Evolutionary conservation across 2,888 invertebrate species (phyloP), one percentile per base, ranked within the genome.

Genomic region (Phymatocera aterrima): DNA sequence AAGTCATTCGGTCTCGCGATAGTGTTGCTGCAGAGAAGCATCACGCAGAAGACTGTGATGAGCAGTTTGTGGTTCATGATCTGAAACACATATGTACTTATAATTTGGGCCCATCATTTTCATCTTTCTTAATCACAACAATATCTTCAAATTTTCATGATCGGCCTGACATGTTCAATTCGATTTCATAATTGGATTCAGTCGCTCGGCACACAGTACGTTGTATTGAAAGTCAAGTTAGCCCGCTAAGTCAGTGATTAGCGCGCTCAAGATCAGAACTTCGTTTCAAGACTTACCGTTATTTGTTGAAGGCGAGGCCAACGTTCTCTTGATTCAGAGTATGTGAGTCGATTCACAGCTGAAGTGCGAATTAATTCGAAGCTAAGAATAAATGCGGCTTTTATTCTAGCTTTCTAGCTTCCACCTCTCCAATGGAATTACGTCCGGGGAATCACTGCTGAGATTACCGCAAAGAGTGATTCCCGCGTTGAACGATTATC

Each of bases 1-100:
- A 78, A 68, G 12, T 78, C 78, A n/a, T 78, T 78, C 15, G 68
- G 51, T 18, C 28, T 51, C 2, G 37, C 78, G 8, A 68, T 15
- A 40, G 68, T 24, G 18, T 18, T 64, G 68, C 68, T 57, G 28
- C n/a, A n/a, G n/a, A 68, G 48, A 15, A 78, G 68, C 40, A 68
- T 57, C 21, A 68, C 68, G 31, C 68, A 78, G 24, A 78, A 21
- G 12, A 48, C 3, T 31, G 48, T 28, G n/a, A 64, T 28, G 34
- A 68, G 60, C 21, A 51, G 37, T 34, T 34, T 68, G 18, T 51
- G 34, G 21, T 68, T 65, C 68, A 78, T 78, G 54, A 43, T 40
- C 75, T 75, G 37, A 4, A 28, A 72, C 18, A 46, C 24, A 68
- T 10, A 72, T 21, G 15, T 37, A 64, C 57, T 10, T 18, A 37